Evolutionary conservation across 1,140 invertebrate species (phyloP).

Genomic region (Pteromalus puparum): DNA sequence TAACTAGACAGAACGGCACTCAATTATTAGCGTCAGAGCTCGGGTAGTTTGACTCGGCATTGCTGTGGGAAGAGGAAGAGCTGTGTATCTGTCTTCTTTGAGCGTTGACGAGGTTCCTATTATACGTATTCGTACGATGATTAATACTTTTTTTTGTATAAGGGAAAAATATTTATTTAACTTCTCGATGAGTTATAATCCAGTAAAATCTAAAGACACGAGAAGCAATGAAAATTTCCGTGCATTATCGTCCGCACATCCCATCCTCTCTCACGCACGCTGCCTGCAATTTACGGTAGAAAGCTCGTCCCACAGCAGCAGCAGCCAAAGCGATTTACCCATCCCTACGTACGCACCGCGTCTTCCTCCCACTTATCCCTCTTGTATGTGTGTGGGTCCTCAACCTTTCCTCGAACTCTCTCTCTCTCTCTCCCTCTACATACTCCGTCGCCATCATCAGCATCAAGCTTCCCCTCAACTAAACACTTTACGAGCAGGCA

Average conservation of each 20-base stretch:
- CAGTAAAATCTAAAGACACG: not conserved
- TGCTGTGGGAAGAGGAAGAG: not conserved
- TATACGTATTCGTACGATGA: too few relatives aligned
- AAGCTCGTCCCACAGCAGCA: not conserved
- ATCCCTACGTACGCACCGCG: not conserved
- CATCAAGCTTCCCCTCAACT: slow-evolving; percentile 70
- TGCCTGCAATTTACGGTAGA: slow-evolving; percentile 54
- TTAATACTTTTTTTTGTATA: too few relatives aligned
- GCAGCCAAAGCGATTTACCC: slow-evolving; percentile 25
- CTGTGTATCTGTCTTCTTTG: too few relatives aligned
- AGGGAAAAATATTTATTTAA: too few relatives aligned
- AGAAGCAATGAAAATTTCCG: slow-evolving; percentile 38
- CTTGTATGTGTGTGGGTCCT: slow-evolving; percentile 42
- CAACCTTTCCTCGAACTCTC: slow-evolving; percentile 38
- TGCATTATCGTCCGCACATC: slow-evolving; percentile 12
- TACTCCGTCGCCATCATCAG: slow-evolving; percentile 52
- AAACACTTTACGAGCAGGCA: slow-evolving; percentile 75
- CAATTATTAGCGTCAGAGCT: slow-evolving; percentile 76
- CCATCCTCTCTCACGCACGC: slow-evolving; percentile 23
- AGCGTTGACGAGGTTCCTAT: too few relatives aligned
- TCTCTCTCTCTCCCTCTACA: slow-evolving; percentile 54
- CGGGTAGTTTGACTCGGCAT: slow-evolving; percentile 72
- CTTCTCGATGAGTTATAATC: too few relatives aligned
- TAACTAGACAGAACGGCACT: slow-evolving; percentile 75
- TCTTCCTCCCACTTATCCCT: slow-evolving; percentile 56